Base-by-base conservation (phyloP, 2,888 invertebrate genomes). In the Caenorhabditis macrosperma region DNA sequence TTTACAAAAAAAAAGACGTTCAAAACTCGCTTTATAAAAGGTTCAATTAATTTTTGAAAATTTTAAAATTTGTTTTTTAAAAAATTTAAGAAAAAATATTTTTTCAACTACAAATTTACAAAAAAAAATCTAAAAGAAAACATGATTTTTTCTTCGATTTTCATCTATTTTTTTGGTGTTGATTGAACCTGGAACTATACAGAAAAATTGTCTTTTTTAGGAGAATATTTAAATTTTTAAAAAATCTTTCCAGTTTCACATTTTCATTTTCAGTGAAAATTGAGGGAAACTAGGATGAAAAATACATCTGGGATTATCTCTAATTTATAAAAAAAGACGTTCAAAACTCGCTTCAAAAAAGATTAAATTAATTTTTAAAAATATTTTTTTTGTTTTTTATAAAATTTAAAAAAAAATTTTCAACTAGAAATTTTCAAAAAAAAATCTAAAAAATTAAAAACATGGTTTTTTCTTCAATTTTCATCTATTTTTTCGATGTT, bases 361-460 rank as follows among this genome's bases (percentile, higher is more conserved):
- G n/a, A n/a, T n/a, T n/a, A n/a, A n/a, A n/a, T n/a, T n/a, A 46
- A 46, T 41, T 41, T 41, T 41, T 15, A 41, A 41, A 41, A 41
- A 41, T 2, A 1, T 46, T 46, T 17, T 46, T 17, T 17, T 46
- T 46, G 17, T 17, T 46, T 46, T 46, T 46, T 46, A 17, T 46
- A 6, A 41, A 41, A 10, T 9, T 10, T 9, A 41, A 46, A 46
- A 17, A 7, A 48, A 5, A 12, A 24, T 48, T 48, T 48, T 48
- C 2, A 1, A 5, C 24, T 24, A 48, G 12, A 24, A 17, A 41
- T 46, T n/a, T 20, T 17, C 20, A 46, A 46, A 46, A 46, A 46
- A 46, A 46, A 17, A 17, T 17, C 7, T 7, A 10, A 41, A 41
- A 41, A 41, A 41, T n/a, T n/a, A 35, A 35, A 35, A 35, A n/a